Percentiles rank a stretch among this genome's conserved stretches.
These are phyloP conservation scores for Pogona vitticeps DNA, from an alignment of 2,113 vertebrate genomes.

Conservation along the genomic window DNA sequence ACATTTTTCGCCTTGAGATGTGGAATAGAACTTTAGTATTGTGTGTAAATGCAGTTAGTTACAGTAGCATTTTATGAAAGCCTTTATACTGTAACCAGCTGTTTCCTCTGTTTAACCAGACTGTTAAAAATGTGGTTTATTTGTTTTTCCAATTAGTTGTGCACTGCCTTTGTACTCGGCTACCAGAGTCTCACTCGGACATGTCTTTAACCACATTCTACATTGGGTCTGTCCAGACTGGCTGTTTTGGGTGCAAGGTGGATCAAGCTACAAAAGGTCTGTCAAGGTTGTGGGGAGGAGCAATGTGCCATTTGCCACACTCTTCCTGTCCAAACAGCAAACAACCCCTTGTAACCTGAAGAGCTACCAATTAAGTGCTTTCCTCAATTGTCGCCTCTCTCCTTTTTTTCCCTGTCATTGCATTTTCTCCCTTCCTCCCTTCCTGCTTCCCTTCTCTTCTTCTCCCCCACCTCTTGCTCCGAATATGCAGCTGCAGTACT, in stretches of 20 bases:
- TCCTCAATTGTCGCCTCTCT: background rate
- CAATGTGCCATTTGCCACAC: background rate
- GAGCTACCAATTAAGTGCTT: background rate
- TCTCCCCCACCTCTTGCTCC: too few relatives aligned
- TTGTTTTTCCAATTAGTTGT: background rate
- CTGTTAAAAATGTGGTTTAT: slow-evolving; percentile 2
- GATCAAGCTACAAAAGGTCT: too few relatives aligned
- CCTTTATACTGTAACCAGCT: slow-evolving; percentile 14
- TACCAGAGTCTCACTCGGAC: background rate
- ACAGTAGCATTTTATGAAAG: background rate
- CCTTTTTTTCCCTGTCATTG: too few relatives aligned
- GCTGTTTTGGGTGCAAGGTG: too few relatives aligned
- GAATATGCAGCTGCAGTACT: too few relatives aligned
- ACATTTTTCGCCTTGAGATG: background rate
- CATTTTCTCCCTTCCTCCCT: too few relatives aligned
- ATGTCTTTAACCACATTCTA: background rate
- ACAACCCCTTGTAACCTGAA: background rate
- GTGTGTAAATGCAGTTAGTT: slow-evolving; percentile 2
- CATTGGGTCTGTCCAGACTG: background rate
- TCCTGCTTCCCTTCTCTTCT: too few relatives aligned
- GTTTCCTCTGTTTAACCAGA: slow-evolving; percentile 11
- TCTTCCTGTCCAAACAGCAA: background rate
- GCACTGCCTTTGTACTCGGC: background rate
- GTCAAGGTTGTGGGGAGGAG: background rate
- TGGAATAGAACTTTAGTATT: background rate